Conservation (phyloP, 2,113 vertebrate species). For the Vulpes lagopus region DNA sequence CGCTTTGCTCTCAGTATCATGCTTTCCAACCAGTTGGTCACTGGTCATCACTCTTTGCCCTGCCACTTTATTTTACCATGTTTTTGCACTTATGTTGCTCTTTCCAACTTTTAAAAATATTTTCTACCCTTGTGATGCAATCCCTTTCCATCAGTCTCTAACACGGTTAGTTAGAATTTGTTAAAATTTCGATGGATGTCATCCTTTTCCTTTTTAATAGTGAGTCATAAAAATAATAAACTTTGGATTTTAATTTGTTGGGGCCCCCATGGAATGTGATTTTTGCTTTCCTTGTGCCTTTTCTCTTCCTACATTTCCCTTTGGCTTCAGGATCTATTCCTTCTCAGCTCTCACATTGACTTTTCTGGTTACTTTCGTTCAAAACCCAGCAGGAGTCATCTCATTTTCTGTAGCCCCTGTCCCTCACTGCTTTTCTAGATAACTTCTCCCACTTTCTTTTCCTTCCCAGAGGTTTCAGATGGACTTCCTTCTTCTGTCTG, state of each 20-base stretch:
- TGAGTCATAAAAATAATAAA: slow-evolving; percentile 50
- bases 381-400: background rate
- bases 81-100: background rate
- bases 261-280: background rate
- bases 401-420: background rate
- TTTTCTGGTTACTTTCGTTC: background rate
- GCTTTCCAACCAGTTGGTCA: background rate
- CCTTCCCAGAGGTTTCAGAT: background rate
- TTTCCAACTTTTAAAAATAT: slow-evolving; percentile 52
- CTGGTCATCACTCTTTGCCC: background rate
- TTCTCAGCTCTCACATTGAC: background rate
- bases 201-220: background rate
- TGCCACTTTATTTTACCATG: background rate
- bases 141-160: slow-evolving; percentile 53
- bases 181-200: slow-evolving; percentile 14
- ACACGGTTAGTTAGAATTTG: background rate
- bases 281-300: background rate
- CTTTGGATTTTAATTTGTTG: background rate
- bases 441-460: background rate
- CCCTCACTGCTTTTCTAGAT: background rate
- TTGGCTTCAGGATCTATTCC: background rate
- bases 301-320: background rate
- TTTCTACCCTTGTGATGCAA: background rate
- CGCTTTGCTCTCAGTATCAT: background rate
- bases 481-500: background rate